A percentile compares a stretch with the other conserved stretches of the same genome.
phyloP scores from a whole-genome alignment of 2,888 invertebrate species.

The Machimus rusticus region DNA sequence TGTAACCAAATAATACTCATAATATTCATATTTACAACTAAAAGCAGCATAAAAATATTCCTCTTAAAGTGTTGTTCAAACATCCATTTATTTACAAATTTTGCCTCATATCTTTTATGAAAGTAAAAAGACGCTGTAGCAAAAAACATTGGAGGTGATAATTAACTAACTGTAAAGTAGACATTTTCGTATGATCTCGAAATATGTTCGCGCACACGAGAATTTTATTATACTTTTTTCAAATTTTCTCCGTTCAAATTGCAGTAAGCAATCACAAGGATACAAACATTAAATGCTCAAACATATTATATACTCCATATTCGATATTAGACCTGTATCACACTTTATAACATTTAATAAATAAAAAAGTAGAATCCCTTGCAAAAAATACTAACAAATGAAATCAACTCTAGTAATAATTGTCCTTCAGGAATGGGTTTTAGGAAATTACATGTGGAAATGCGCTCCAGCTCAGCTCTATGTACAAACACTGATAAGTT shows the following conservation, averaged over 20 bases:
- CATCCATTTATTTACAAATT: slow-evolving; percentile 1
- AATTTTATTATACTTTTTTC: background rate
- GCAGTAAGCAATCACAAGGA: slow-evolving; percentile 6
- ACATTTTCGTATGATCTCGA: background rate
- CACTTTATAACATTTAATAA: slow-evolving; percentile 25
- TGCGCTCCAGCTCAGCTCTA: background rate
- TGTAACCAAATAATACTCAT: slow-evolving; percentile 32
- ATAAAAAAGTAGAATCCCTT: slow-evolving; percentile 10
- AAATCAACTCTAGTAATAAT: background rate
- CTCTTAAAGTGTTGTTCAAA: background rate
- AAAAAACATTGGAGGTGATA: slow-evolving; percentile 5
- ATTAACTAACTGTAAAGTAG: background rate
- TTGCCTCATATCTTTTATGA: background rate
- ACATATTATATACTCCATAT: slow-evolving; percentile 11
- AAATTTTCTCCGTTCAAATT: background rate
- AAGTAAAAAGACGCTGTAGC: slow-evolving; percentile 1
- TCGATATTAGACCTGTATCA: slow-evolving; percentile 24
- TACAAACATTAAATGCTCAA: slow-evolving; percentile 11
- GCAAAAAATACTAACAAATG: slow-evolving; percentile 14
- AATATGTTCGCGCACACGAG: background rate
- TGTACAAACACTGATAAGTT: background rate
- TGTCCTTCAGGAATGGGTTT: slow-evolving; percentile 11
- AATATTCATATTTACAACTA: slow-evolving; percentile 16
- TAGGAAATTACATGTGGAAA: slow-evolving; percentile 16
- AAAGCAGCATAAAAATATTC: slow-evolving; percentile 25